Base-by-base conservation (phyloP, 2,888 invertebrate genomes). In the Hofmannophila pseudospretella region DNA sequence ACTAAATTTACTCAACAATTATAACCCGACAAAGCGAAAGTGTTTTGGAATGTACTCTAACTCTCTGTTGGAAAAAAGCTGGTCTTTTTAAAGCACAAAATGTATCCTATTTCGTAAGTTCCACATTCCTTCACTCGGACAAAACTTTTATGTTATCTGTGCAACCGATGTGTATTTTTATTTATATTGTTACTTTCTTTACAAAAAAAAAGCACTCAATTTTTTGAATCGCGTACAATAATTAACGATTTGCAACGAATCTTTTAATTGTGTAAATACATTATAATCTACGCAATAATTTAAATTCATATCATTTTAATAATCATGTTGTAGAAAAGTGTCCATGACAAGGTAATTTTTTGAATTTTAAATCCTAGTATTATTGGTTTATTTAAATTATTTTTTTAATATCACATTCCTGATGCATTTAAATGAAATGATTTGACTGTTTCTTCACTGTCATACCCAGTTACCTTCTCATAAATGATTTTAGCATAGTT, bases 61-160 rank as follows among this genome's bases (percentile, higher is more conserved):
- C n/a, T n/a, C n/a, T n/a, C n/a, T n/a, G n/a, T n/a, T n/a, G n/a
- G n/a, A n/a, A n/a, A n/a, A n/a, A n/a, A n/a, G n/a, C n/a, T n/a
- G n/a, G n/a, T n/a, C n/a, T n/a, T n/a, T n/a, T n/a, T n/a, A n/a
- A n/a, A n/a, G n/a, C n/a, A n/a, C n/a, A n/a, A n/a, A n/a, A n/a
- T n/a, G n/a, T n/a, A n/a, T n/a, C n/a, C n/a, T n/a, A n/a, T n/a
- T n/a, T n/a, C n/a, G n/a, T n/a, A n/a, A n/a, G n/a, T n/a, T n/a
- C n/a, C n/a, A n/a, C 53, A 51, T 49, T 56, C 56, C 64, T 67
- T 65, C 58, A 55, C 53, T 56, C 54, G 54, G 47, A 53, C 44
- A 34, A 34, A 30, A 23, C 16, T 41, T 5, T 27, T 16, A 16
- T n/a, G n/a, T 16, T 16, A 16, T 30, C 16, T 16, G n/a, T 14